Conservation (phyloP, 2,113 vertebrate species). For the Hucho hucho region DNA sequence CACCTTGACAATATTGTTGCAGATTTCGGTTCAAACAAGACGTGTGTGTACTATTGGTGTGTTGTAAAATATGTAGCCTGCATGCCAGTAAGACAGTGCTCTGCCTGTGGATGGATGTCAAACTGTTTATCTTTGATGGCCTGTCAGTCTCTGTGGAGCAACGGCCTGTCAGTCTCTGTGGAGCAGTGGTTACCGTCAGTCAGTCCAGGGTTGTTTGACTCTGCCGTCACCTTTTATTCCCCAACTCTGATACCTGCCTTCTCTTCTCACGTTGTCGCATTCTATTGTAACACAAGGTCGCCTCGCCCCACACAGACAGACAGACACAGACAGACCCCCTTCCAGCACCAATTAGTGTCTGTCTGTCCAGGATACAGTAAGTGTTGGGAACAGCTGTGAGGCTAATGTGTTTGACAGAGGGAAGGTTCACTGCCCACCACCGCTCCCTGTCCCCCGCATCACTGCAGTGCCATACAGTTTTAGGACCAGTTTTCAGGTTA, state of each 20-base stretch:
- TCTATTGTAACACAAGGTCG: conserved; percentile 28
- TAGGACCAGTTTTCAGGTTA: too few relatives aligned
- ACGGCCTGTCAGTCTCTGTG: too few relatives aligned
- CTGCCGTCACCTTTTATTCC: conserved; percentile 1
- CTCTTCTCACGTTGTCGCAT: not conserved
- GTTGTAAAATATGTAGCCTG: not conserved
- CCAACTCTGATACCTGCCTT: not conserved
- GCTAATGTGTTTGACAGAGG: not conserved
- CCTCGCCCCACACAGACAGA: conserved; percentile 9
- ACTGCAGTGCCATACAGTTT: conserved; percentile 20
- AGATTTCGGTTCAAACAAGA: too few relatives aligned
- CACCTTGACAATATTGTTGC: not conserved
- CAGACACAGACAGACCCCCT: not conserved
- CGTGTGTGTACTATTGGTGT: not conserved
- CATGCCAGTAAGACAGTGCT: not conserved
- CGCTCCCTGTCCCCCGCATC: conserved; percentile 23
- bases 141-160: too few relatives aligned
- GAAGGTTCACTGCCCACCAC: not conserved
- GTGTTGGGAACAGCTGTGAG: conserved; percentile 41
- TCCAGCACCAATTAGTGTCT: conserved; percentile 18
- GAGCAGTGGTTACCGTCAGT: too few relatives aligned
- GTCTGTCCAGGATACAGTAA: conserved; percentile 17
- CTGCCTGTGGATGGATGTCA: not conserved
- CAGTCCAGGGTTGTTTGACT: too few relatives aligned
- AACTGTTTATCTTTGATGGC: not conserved